Conservation (phyloP, 2,113 vertebrate genomes). For the Paramormyrops kingsleyae region DNA sequence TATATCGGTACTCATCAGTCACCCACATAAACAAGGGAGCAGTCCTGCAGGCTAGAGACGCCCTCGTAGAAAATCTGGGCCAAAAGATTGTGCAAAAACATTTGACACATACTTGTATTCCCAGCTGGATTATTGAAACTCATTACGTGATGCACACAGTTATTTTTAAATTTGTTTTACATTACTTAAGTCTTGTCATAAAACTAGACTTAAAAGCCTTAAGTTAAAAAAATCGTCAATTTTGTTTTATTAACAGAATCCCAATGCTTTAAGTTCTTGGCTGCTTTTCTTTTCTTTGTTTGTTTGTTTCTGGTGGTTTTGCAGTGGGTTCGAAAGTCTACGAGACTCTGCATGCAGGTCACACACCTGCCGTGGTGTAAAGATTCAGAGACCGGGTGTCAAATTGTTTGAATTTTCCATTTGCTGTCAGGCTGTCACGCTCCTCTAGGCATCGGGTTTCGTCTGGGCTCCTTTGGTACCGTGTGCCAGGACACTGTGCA, state of each 20-base stretch:
- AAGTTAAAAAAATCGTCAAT: background rate
- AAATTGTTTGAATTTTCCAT: constrained; percentile 1
- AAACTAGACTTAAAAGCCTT: background rate
- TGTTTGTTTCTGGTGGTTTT: background rate
- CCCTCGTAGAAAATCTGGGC: constrained; percentile 11
- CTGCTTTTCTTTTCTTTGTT: background rate
- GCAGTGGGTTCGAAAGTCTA: background rate
- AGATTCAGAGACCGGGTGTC: background rate
- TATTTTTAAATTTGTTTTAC: background rate
- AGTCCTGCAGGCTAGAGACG: constrained; percentile 4
- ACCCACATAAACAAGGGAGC: constrained; percentile 2
- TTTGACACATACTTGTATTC: constrained; percentile 9
- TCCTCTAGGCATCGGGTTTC: background rate
- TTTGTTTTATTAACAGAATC: background rate
- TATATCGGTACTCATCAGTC: constrained; percentile 10
- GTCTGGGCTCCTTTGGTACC: background rate
- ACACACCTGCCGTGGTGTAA: background rate
- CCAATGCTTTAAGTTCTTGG: background rate
- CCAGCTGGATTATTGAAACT: background rate
- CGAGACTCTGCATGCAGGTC: background rate
- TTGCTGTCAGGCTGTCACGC: background rate
- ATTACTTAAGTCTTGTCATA: background rate
- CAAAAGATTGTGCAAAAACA: constrained; percentile 3
- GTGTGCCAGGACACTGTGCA: background rate
- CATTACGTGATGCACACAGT: background rate